Conservation (phyloP, 1,140 invertebrate genomes). For the Zaprionus camerounensis region DNA sequence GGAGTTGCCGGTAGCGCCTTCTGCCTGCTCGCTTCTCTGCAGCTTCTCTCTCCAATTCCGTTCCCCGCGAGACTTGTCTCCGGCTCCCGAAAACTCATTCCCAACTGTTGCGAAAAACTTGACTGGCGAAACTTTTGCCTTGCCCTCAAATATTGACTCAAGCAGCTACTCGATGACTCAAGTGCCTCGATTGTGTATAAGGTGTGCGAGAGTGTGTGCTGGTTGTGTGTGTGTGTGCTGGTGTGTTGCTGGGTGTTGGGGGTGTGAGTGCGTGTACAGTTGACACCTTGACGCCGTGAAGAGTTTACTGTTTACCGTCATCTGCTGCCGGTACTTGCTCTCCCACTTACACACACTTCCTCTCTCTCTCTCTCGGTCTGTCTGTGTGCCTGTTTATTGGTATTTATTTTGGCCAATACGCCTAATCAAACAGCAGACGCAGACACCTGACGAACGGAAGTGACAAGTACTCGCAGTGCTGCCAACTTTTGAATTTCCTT, state of each 20-base stretch:
- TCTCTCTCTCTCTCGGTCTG: constrained; percentile 12
- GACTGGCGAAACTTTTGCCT: constrained; percentile 66
- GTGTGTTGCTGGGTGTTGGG: constrained; percentile 36
- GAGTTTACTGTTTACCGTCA: constrained; percentile 30
- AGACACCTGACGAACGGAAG: constrained; percentile 47
- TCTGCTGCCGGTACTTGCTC: constrained; percentile 8
- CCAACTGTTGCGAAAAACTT: constrained; percentile 62
- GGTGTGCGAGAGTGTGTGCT: constrained; percentile 7
- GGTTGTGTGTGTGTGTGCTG: constrained; percentile 41
- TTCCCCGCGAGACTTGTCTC: constrained; percentile 10
- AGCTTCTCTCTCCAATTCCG: not conserved
- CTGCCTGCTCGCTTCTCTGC: not conserved
- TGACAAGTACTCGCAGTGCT: constrained; percentile 33
- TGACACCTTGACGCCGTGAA: constrained; percentile 69
- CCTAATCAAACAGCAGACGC: constrained; percentile 69
- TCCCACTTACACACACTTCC: not conserved
- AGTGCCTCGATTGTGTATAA: constrained; percentile 41
- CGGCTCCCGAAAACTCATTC: not conserved
- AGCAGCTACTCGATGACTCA: constrained; percentile 47
- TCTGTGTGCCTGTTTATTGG: constrained; percentile 63
- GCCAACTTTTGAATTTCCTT: constrained; percentile 45
- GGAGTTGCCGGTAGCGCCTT: constrained; percentile 6
- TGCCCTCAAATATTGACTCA: constrained; percentile 74
- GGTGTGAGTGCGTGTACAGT: constrained; percentile 71
- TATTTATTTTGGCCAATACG: constrained; percentile 76